Evolutionary conservation across 1,140 invertebrate genomes (phyloP).

Genomic region (Ips nitidus): DNA sequence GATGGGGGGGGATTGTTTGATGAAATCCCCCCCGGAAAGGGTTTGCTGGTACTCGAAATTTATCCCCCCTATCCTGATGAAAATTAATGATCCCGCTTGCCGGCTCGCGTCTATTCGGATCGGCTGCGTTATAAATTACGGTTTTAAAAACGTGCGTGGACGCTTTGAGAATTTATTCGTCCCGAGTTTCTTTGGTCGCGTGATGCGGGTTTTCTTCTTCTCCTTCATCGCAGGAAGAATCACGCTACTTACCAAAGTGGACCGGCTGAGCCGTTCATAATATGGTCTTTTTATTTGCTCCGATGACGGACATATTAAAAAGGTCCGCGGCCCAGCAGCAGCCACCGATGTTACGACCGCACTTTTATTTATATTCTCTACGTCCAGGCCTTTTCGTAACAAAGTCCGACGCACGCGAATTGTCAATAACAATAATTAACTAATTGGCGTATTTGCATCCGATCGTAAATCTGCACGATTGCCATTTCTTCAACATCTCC

Average conservation of each 20-base stretch:
- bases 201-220: slow-evolving; percentile 10
- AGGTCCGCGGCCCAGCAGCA: slow-evolving; percentile 32
- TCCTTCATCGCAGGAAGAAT: not conserved
- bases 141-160: slow-evolving; percentile 5
- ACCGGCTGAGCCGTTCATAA: slow-evolving; percentile 15
- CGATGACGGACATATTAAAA: slow-evolving; percentile 26
- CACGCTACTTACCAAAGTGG: slow-evolving; percentile 26
- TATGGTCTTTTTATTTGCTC: slow-evolving; percentile 5
- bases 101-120: no score
- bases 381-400: slow-evolving; percentile 17
- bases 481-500: no score
- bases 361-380: slow-evolving; percentile 33
- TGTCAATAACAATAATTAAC: slow-evolving; percentile 52
- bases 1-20: slow-evolving; percentile 9
- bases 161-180: slow-evolving; percentile 2
- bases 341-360: slow-evolving; percentile 40
- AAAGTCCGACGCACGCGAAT: slow-evolving; percentile 46
- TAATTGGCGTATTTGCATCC: slow-evolving; percentile 48
- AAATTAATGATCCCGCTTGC: slow-evolving; percentile 1
- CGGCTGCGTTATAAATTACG: not conserved
- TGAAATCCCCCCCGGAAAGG: slow-evolving; percentile 5
- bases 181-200: slow-evolving; percentile 14
- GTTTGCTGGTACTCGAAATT: slow-evolving; percentile 10
- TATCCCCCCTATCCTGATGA: slow-evolving; percentile 13
- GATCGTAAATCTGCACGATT: slow-evolving; percentile 32